Evolutionary conservation across 1,140 invertebrate species (phyloP).

Genomic region (Panagrolaimus sp.): DNA sequence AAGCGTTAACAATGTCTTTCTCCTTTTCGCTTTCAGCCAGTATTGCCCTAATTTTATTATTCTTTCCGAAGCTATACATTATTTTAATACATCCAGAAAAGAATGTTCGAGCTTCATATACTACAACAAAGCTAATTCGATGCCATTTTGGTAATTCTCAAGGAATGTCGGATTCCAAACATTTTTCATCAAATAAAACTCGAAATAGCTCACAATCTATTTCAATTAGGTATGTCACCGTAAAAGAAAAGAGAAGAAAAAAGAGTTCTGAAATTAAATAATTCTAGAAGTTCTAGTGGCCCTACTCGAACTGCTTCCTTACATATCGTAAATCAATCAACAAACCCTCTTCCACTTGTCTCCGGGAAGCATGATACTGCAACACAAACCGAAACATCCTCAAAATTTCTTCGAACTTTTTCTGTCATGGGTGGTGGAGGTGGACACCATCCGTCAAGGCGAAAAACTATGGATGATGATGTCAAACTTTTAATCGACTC

Average conservation of each 20-base stretch:
- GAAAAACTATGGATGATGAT: slow-evolving; percentile 50
- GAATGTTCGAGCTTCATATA: slow-evolving; percentile 73
- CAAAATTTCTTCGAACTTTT: slow-evolving; percentile 44
- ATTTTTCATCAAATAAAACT: slow-evolving; percentile 47
- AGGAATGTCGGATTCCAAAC: slow-evolving; percentile 49
- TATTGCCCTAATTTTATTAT: slow-evolving; percentile 72
- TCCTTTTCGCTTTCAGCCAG: slow-evolving; percentile 64
- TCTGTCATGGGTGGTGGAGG: slow-evolving; percentile 37
- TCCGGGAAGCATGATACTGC: slow-evolving; percentile 14
- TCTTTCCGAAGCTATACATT: slow-evolving; percentile 74
- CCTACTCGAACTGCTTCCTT: slow-evolving; percentile 47
- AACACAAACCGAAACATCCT: slow-evolving; percentile 9
- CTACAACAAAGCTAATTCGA: slow-evolving; percentile 71
- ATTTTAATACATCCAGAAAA: slow-evolving; percentile 71
- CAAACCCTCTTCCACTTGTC: not conserved
- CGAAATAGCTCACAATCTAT: slow-evolving; percentile 57
- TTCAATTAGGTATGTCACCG: slow-evolving; percentile 69
- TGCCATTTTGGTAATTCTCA: slow-evolving; percentile 68
- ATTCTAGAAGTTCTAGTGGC: slow-evolving; percentile 6
- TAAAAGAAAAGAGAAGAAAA: too few relatives aligned
- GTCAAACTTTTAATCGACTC: slow-evolving; percentile 51
- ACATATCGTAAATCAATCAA: slow-evolving; percentile 37
- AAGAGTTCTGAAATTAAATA: too few relatives aligned
- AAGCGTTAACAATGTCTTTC: slow-evolving; percentile 65
- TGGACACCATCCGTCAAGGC: not conserved